Percentiles rank a stretch among this genome's conserved stretches.
Evolutionary conservation across 2,797 vertebrate species (phyloP).

Genomic region (Characodon lateralis): DNA sequence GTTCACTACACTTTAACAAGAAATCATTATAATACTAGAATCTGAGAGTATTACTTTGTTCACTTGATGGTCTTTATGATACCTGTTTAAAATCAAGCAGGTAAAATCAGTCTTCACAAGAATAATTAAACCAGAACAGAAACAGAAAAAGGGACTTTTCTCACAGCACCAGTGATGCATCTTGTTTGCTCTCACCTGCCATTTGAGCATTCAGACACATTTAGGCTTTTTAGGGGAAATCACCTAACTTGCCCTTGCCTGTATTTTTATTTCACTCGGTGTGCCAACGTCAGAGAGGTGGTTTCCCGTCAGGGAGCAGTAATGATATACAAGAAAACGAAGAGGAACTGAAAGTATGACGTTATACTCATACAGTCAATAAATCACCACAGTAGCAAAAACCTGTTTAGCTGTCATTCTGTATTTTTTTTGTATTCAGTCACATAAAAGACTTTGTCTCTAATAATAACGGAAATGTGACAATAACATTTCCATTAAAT

Average conservation of each 20-base stretch:
- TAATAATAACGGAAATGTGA: not conserved
- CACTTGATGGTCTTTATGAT: not conserved
- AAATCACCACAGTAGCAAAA: not conserved
- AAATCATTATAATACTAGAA: not conserved
- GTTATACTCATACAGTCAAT: not conserved
- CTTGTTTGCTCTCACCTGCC: not conserved
- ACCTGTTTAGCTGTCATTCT: not conserved
- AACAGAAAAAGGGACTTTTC: conserved; percentile 7
- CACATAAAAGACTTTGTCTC: not conserved
- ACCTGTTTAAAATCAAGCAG: not conserved
- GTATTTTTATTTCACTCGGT: conserved; percentile 6
- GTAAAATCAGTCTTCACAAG: not conserved
- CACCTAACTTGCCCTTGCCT: conserved; percentile 17
- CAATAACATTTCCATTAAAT: not conserved
- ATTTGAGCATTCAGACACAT: not conserved
- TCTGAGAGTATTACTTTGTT: not conserved
- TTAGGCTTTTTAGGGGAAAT: conserved; percentile 24
- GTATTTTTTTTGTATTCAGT: not conserved
- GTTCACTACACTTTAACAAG: not conserved
- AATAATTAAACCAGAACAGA: not conserved
- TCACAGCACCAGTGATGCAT: not conserved
- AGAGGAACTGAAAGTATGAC: conserved; percentile 28
- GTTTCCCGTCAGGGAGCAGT: conserved; percentile 41
- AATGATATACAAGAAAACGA: not conserved
- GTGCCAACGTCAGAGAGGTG: conserved; percentile 9